Evolutionary conservation across 2,113 vertebrate genomes (phyloP), one percentile per base, ranked within the genome.

Genomic region (Sebastes fasciatus): DNA sequence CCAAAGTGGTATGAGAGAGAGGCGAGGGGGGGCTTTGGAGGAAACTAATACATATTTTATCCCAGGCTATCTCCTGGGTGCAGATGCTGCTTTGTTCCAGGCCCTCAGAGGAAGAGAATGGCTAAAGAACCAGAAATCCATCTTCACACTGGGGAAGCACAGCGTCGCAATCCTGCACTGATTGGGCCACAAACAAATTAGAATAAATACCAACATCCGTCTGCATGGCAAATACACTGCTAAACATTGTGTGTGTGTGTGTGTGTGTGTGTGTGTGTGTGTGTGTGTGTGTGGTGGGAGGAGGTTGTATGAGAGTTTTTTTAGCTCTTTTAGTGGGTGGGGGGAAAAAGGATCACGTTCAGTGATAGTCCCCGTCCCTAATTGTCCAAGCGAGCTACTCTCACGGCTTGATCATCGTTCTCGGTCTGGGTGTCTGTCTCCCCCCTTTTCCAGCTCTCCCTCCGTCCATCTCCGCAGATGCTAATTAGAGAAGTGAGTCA

Each of bases 41-140:
- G 82, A 91, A 94, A 91, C 85, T 91, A 95, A 96, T 95, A 94
- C 95, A 96, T 95, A 94, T 95, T 95, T 95, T 93, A 96, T 94
- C 91, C 82, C 17, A 51, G 49, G 86, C 89, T 94, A 94, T 94
- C 92, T 93, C 89, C 89, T 60, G 62, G 83, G 85, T 91, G 87
- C 89, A 88, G 82, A 86, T 83, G 76, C 77, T 34, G 84, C 88
- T 90, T 86, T 87, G 86, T 92, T 85, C 84, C 82, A 49, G 69
- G 68, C 73, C 86, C 79, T 88, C n/a, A 57, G 65, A 88, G 78
- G 77, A 74, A 19, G 70, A 75, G 52, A 72, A 71, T 45, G 55
- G 84, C 68, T 90, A 80, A 89, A 87, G 79, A 89, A 86, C 75
- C 83, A 85, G 21, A 88, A 81, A 91, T 91, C 81, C 86, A 78